A percentile compares a stretch with the other conserved stretches of the same genome.
Evolutionary conservation across 1,140 invertebrate species (phyloP).

Genomic region (Ridgeia piscesae): DNA sequence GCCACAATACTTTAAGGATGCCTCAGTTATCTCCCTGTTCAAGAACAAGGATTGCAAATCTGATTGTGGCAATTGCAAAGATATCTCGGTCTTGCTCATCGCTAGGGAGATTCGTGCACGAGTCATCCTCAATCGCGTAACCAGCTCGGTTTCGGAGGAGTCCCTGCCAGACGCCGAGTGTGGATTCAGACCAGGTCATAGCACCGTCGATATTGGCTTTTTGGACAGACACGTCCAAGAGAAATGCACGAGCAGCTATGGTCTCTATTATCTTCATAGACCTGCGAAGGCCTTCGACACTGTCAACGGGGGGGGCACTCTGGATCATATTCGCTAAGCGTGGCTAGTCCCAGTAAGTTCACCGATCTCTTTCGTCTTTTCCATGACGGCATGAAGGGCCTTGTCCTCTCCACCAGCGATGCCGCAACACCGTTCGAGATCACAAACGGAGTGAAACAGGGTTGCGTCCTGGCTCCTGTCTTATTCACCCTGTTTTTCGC

Average conservation of each 20-base stretch:
- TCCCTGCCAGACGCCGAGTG: conserved; percentile 34
- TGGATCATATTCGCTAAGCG: conserved; percentile 31
- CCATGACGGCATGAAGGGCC: conserved; percentile 26
- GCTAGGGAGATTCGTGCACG: background rate
- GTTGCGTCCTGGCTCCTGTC: background rate
- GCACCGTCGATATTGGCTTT: conserved; percentile 36
- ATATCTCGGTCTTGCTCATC: background rate
- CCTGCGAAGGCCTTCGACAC: conserved; percentile 37
- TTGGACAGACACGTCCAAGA: conserved; percentile 34
- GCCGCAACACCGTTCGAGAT: background rate
- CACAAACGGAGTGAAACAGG: background rate
- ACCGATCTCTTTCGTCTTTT: conserved; percentile 24
- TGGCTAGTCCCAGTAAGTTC: conserved; percentile 32
- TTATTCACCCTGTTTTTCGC: background rate
- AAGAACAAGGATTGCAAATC: conserved; percentile 17
- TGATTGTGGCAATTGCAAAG: background rate
- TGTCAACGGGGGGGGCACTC: conserved; percentile 22
- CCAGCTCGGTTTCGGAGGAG: conserved; percentile 18
- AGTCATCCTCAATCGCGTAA: background rate
- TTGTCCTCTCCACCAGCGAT: background rate
- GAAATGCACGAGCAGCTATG: conserved; percentile 35
- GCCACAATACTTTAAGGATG: conserved; percentile 30
- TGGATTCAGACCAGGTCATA: conserved; percentile 30
- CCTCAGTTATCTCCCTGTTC: conserved; percentile 30
- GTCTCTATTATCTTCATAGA: conserved; percentile 35